These are phyloP conservation scores for Drosophila funebris DNA, from an alignment of 1,140 invertebrate species.

Conservation along the genomic window DNA sequence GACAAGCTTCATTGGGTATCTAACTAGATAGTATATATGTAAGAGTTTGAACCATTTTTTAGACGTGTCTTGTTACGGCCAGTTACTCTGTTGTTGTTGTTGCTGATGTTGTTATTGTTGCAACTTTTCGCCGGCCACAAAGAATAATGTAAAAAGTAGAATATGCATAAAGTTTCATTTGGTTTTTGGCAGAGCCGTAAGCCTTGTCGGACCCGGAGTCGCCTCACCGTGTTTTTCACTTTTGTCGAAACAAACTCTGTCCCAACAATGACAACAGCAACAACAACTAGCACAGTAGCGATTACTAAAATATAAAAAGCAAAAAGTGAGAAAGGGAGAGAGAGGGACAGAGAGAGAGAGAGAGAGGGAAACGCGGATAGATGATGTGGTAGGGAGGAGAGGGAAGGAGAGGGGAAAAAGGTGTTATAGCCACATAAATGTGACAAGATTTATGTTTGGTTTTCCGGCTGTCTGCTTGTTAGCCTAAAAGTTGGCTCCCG, in stretches of 20 bases:
- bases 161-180: constrained; percentile 80
- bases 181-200: constrained; percentile 52
- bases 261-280: constrained; percentile 19
- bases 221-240: constrained; percentile 24
- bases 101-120: constrained; percentile 19
- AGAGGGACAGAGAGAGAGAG: neutral
- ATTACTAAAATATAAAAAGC: constrained; percentile 32
- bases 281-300: constrained; percentile 14
- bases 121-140: constrained; percentile 69
- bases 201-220: neutral
- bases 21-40: too few relatives aligned
- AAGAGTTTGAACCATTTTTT: too few relatives aligned
- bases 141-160: constrained; percentile 80
- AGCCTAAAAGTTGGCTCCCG: constrained; percentile 70
- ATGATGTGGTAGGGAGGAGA: too few relatives aligned
- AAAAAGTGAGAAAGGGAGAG: neutral
- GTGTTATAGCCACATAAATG: constrained; percentile 72
- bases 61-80: neutral
- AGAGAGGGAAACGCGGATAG: too few relatives aligned
- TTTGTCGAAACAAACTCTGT: constrained; percentile 28
- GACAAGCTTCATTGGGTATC: too few relatives aligned
- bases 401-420: constrained; percentile 13
- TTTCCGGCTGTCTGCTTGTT: constrained; percentile 74
- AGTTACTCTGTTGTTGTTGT: constrained; percentile 14
- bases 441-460: constrained; percentile 80